Evolutionary conservation across 35 echinoderm and acorn worm genomes (phyloP), one percentile per base, ranked within the genome.

Genomic region (Apostichopus parvimensis): DNA sequence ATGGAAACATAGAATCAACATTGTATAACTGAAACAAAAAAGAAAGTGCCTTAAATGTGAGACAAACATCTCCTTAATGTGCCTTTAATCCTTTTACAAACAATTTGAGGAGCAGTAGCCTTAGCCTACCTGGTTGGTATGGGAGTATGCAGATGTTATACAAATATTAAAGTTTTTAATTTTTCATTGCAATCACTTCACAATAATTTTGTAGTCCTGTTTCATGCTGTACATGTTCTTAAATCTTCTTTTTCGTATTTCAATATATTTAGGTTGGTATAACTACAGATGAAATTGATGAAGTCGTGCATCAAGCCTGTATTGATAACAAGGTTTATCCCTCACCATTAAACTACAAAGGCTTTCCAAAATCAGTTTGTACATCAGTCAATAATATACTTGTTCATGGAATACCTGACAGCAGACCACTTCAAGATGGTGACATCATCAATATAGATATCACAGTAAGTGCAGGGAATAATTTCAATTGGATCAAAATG

Each of bases 321-420:
- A 89, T 99, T 1, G 95, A 96, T 24, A 55, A 96, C 65, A 93
- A 92, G n/a, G 93, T 83, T 17, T 99, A 99, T 73, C 97, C 97
- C 15, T 99, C 97, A 45, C 92, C 97, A 56, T 91, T 99, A 23
- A 93, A 96, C 66, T 99, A 99, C 85, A 94, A 93, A 73, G 56
- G 68, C 64, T 99, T 93, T 64, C 97, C 97, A 22, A 99, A 99
- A 72, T 99, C 97, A 61, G 92, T 99, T 6, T 99, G 97, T 90
- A 99, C 97, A 61, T 99, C 97, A 45, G 93, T 99, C 24, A 99
- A 96, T 28, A 99, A 99, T 93, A 85, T 99, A 6, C 83, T 95
- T 79, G 93, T 94, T 17, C 97, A 99, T 92, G 97, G 97, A 28
- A 94, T 99, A n/a, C 97, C 97, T 53, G 97, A 99, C 77, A 90